These are phyloP conservation scores for Drosophila gunungcola DNA, from an alignment of 1,140 invertebrate genomes.

Conservation along the genomic window DNA sequence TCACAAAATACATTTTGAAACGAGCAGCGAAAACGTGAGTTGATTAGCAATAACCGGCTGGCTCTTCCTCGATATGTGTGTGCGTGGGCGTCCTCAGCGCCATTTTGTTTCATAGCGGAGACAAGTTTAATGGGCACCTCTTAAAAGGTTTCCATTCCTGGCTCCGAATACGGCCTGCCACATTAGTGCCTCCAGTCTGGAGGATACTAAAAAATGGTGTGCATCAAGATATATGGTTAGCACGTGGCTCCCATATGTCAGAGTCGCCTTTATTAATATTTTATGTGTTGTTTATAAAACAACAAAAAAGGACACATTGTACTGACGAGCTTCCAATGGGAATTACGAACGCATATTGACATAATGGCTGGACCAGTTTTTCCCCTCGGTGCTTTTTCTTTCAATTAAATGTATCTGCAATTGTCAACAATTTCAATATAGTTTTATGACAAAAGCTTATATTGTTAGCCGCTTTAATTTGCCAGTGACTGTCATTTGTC, in stretches of 20 bases:
- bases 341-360: conserved; percentile 42
- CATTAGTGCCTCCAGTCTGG: conserved; percentile 53
- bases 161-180: conserved; percentile 42
- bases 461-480: conserved; percentile 38
- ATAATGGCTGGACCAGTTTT: conserved; percentile 29
- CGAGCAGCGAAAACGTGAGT: conserved; percentile 82
- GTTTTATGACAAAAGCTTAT: conserved; percentile 23
- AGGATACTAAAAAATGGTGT: conserved; percentile 58
- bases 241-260: conserved; percentile 70
- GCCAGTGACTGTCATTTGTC: conserved; percentile 15
- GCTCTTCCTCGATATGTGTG: conserved; percentile 31
- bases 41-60: conserved; percentile 72
- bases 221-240: conserved; percentile 61
- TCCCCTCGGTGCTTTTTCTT: not conserved
- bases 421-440: conserved; percentile 43
- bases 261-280: conserved; percentile 58
- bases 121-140: conserved; percentile 67
- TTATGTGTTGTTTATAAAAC: conserved; percentile 53
- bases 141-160: conserved; percentile 64
- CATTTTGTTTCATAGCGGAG: conserved; percentile 63
- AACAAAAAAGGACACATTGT: conserved; percentile 17
- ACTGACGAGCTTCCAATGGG: conserved; percentile 47
- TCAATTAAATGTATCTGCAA: conserved; percentile 32
- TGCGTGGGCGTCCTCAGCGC: conserved; percentile 28
- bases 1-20: conserved; percentile 82